These are phyloP conservation scores for Hafferia zeledoni DNA, from an alignment of 2,797 vertebrate genomes.

Conservation along the genomic window DNA sequence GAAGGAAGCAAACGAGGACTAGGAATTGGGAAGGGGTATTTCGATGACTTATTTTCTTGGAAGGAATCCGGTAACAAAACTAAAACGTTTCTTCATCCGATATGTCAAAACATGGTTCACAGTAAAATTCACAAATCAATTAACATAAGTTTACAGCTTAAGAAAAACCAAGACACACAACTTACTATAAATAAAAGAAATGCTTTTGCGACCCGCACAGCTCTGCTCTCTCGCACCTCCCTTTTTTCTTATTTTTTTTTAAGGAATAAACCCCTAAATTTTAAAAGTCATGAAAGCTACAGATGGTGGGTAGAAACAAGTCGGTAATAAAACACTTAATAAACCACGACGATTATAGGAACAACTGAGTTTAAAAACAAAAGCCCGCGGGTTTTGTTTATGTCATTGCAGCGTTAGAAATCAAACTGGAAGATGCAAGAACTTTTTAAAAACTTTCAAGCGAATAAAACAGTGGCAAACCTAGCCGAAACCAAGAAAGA, in stretches of 20 bases:
- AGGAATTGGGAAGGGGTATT: background rate
- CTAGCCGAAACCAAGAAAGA: conserved; percentile 10
- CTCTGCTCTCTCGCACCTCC: conserved; percentile 74
- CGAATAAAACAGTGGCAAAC: background rate
- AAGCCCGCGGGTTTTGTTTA: background rate
- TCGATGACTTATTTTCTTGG: background rate
- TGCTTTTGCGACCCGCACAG: conserved; percentile 90
- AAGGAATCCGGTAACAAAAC: conserved; percentile 64
- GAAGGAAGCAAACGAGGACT: conserved; percentile 5
- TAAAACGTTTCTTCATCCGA: conserved; percentile 76
- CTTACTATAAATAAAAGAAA: conserved; percentile 91
- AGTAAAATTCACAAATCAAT: conserved; percentile 83
- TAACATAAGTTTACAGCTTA: conserved; percentile 84
- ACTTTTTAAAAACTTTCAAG: conserved; percentile 16
- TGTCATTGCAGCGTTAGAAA: conserved; percentile 36
- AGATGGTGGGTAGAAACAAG: conserved; percentile 79
- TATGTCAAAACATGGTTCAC: conserved; percentile 81
- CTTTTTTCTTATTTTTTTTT: background rate
- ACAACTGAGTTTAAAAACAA: conserved; percentile 76
- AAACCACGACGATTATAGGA: conserved; percentile 80
- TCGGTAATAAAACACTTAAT: conserved; percentile 75
- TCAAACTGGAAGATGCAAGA: conserved; percentile 59
- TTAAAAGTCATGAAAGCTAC: conserved; percentile 72
- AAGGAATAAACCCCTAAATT: background rate
- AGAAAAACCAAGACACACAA: conserved; percentile 67